Percentiles rank a stretch among this genome's conserved stretches.
phyloP scores from a whole-genome alignment of 2,113 vertebrate genomes.

The Microcebus griseorufus region DNA sequence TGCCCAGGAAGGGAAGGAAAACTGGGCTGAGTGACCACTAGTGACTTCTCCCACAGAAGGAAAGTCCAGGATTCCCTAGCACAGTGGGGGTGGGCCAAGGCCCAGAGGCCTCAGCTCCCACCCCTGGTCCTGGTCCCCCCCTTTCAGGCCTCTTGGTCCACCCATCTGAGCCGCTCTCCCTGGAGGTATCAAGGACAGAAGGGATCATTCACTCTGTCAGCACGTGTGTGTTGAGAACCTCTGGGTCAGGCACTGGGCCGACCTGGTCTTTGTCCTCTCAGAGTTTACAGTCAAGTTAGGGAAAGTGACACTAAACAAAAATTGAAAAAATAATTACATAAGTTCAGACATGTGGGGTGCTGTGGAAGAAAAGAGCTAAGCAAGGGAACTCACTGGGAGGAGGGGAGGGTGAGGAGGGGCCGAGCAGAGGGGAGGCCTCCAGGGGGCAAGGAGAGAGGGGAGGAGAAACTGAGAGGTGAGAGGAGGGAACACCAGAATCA shows the following conservation, averaged over 20 bases:
- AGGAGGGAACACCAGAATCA: background rate
- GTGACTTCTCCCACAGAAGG: background rate
- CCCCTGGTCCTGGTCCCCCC: background rate
- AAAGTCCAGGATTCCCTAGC: background rate
- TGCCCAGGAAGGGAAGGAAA: background rate
- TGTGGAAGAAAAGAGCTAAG: background rate
- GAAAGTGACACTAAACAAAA: too few species aligned
- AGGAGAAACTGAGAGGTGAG: too few species aligned
- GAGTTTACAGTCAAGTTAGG: background rate
- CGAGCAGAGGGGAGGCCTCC: too few species aligned
- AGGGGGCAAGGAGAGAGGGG: too few species aligned
- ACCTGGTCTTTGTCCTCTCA: too few species aligned
- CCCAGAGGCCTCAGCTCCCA: background rate
- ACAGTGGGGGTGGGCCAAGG: background rate
- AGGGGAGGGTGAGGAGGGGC: rapidly evolving
- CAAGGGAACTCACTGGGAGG: rapidly evolving
- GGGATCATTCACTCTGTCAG: background rate
- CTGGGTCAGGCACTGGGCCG: rapidly evolving
- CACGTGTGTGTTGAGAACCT: background rate
- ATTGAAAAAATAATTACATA: background rate
- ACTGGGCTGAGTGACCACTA: background rate
- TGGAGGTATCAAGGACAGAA: background rate
- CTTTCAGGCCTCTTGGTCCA: background rate
- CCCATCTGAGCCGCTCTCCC: background rate
- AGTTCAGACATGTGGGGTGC: background rate